phyloP scores from a whole-genome alignment of 92 coral and sea anemone genomes.

The Zoanthus solanderi region DNA sequence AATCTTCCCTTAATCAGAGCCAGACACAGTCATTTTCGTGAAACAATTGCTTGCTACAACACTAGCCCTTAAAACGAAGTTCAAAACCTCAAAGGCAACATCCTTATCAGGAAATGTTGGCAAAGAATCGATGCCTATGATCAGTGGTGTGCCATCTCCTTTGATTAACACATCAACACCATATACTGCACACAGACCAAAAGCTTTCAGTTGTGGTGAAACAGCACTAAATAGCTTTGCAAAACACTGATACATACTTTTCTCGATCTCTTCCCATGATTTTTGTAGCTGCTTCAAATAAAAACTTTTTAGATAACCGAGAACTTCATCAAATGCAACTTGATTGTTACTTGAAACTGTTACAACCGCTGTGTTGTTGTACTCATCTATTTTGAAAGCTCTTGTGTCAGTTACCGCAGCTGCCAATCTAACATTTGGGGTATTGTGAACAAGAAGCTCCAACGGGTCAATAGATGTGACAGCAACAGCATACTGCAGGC shows the following conservation, averaged over 20 bases:
- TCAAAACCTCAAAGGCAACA: slow-evolving; percentile 70
- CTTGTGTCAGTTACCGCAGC: slow-evolving; percentile 51
- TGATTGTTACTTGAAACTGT: slow-evolving; percentile 50
- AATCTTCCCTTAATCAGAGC: background rate
- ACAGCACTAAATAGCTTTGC: slow-evolving; percentile 70
- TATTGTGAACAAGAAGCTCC: slow-evolving; percentile 74
- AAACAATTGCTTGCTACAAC: slow-evolving; percentile 1
- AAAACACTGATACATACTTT: slow-evolving; percentile 56
- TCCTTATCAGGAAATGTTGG: slow-evolving; percentile 71
- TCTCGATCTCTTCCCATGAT: slow-evolving; percentile 70
- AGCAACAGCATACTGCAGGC: slow-evolving; percentile 82
- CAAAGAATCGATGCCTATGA: slow-evolving; percentile 74
- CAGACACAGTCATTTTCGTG: slow-evolving; percentile 26
- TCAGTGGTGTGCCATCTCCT: slow-evolving; percentile 66
- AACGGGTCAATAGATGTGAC: slow-evolving; percentile 70
- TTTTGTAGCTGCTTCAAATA: slow-evolving; percentile 54
- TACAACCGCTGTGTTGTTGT: slow-evolving; percentile 59
- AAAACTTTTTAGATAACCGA: slow-evolving; percentile 52
- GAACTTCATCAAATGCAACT: slow-evolving; percentile 71
- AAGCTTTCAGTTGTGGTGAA: slow-evolving; percentile 59
- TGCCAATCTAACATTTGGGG: slow-evolving; percentile 73
- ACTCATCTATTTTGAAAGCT: slow-evolving; percentile 68
- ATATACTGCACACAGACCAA: slow-evolving; percentile 67
- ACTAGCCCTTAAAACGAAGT: slow-evolving; percentile 57
- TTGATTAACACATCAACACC: slow-evolving; percentile 82